These are phyloP conservation scores for Microvelia longipes DNA, from an alignment of 1,140 invertebrate genomes.

Conservation along the genomic window DNA sequence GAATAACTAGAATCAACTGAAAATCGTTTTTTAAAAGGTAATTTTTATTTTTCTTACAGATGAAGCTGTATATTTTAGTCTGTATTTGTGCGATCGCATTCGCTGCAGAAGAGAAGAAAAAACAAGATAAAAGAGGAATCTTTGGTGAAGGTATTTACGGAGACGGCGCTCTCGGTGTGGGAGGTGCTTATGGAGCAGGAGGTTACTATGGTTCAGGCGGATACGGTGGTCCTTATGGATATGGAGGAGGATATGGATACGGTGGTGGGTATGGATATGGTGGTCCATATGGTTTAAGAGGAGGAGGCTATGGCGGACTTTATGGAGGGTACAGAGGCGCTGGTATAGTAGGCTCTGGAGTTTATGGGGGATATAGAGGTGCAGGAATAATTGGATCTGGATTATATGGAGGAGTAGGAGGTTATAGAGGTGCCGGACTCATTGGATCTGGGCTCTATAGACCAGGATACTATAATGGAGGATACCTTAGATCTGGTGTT, in stretches of 20 bases:
- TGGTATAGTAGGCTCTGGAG: too few relatives aligned
- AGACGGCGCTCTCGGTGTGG: background rate
- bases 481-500: background rate
- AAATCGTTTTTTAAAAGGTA: too few relatives aligned
- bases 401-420: background rate
- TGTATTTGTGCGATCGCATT: too few relatives aligned
- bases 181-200: too few relatives aligned
- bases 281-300: background rate
- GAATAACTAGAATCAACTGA: too few relatives aligned
- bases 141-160: background rate
- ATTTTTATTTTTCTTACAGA: too few relatives aligned
- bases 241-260: too few relatives aligned
- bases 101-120: background rate
- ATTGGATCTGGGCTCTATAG: too few relatives aligned
- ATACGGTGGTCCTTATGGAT: background rate
- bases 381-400: background rate
- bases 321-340: too few relatives aligned
- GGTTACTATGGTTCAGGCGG: background rate
- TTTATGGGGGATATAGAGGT: background rate
- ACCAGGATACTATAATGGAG: background rate
- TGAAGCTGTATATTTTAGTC: too few relatives aligned
- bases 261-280: too few relatives aligned
- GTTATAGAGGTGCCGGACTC: background rate
- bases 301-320: too few relatives aligned
- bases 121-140: background rate